Evolutionary conservation across 2,888 invertebrate genomes (phyloP).

Genomic region (Poecilobothrus nobilitatus): DNA sequence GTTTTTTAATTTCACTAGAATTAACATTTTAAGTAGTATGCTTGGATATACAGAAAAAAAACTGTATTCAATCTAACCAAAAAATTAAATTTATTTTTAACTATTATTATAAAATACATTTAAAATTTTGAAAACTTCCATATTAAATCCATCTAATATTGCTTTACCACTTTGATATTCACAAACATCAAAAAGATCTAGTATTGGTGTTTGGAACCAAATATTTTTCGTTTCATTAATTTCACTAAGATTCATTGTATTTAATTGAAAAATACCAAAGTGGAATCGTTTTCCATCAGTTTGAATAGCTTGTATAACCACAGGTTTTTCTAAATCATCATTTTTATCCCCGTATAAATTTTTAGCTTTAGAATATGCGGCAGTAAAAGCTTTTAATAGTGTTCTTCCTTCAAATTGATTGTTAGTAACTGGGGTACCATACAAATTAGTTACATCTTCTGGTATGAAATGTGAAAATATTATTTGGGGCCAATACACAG

Average conservation of each 20-base stretch:
- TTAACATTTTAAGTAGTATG: too few species aligned
- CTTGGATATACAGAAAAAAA: too few species aligned
- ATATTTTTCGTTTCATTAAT: conserved; percentile 60
- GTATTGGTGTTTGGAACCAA: conserved; percentile 62
- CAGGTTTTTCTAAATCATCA: conserved; percentile 58
- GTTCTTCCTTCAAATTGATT: conserved; percentile 61
- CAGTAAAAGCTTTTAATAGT: conserved; percentile 64
- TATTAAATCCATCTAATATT: conserved; percentile 64
- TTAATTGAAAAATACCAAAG: conserved; percentile 76
- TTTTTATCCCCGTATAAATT: conserved; percentile 52
- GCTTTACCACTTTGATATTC: conserved; percentile 58
- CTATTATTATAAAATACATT: conserved; percentile 68
- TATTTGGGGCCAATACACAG: conserved; percentile 55
- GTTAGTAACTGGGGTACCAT: conserved; percentile 57
- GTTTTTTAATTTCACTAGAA: too few species aligned
- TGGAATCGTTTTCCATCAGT: conserved; percentile 69
- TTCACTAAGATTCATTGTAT: conserved; percentile 61
- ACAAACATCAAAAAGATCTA: conserved; percentile 58
- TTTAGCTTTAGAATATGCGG: conserved; percentile 68
- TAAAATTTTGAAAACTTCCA: conserved; percentile 66
- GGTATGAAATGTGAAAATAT: conserved; percentile 62
- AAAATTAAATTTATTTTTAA: conserved; percentile 19
- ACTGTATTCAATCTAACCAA: too few species aligned
- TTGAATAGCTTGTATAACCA: conserved; percentile 74
- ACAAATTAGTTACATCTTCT: conserved; percentile 57